Conservation (phyloP, 2,797 vertebrate genomes). For the Leptoclinus maculatus region DNA sequence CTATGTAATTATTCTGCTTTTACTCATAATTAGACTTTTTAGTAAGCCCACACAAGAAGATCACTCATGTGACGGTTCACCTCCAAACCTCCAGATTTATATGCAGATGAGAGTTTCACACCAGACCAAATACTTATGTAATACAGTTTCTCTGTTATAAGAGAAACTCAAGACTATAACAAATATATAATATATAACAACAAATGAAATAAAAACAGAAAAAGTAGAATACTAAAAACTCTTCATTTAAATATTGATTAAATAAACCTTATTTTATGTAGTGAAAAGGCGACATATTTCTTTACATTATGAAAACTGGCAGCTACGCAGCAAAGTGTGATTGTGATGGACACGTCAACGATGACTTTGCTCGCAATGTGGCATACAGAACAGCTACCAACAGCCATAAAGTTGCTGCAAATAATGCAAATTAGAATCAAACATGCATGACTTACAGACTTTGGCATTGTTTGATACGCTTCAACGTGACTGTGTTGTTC, state of each 20-base stretch:
- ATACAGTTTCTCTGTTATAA: neutral
- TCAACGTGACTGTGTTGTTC: slow-evolving; percentile 10
- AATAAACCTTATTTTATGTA: neutral
- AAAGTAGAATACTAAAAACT: neutral
- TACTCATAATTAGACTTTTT: slow-evolving; percentile 7
- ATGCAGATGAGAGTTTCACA: slow-evolving; percentile 10
- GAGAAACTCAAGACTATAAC: neutral
- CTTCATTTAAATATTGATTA: neutral
- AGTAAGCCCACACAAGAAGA: slow-evolving; percentile 7
- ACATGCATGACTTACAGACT: slow-evolving; percentile 21
- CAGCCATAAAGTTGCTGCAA: slow-evolving; percentile 22
- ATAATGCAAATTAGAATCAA: slow-evolving; percentile 29
- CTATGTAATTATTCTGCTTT: neutral
- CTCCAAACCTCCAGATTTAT: slow-evolving; percentile 10
- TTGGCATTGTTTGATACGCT: slow-evolving; percentile 23
- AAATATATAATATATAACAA: neutral
- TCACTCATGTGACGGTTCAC: slow-evolving; percentile 29
- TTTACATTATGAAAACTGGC: neutral
- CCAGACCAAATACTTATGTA: neutral
- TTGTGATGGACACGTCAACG: neutral
- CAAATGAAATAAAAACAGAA: neutral
- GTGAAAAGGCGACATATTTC: neutral
- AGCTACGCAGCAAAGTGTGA: neutral
- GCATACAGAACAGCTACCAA: neutral
- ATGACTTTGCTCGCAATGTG: neutral